These are phyloP conservation scores for Neoscelio sp. DNA, from an alignment of 2,888 invertebrate species.

Conservation along the genomic window DNA sequence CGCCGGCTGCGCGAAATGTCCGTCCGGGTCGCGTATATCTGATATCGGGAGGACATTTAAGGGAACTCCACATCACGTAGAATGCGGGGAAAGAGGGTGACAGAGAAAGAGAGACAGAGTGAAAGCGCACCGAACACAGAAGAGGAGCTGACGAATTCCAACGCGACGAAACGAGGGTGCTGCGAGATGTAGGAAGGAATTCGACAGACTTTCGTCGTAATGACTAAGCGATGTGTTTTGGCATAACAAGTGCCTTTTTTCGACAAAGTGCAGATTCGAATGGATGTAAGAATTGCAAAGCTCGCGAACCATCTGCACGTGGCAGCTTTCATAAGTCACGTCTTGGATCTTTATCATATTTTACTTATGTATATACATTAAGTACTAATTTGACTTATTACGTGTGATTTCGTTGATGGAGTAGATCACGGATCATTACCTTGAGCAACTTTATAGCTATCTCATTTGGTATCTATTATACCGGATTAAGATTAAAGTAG, in stretches of 20 bases:
- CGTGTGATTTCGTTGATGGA: slow-evolving; percentile 31
- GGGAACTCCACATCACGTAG: slow-evolving; percentile 48
- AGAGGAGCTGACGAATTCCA: slow-evolving; percentile 51
- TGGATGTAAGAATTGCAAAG: slow-evolving; percentile 38
- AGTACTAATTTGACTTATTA: slow-evolving; percentile 40
- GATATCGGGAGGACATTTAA: slow-evolving; percentile 61
- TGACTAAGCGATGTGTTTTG: slow-evolving; percentile 75
- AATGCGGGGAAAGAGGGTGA: slow-evolving; percentile 1
- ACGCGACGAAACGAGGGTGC: slow-evolving; percentile 34
- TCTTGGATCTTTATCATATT: slow-evolving; percentile 28
- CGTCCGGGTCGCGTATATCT: slow-evolving; percentile 71
- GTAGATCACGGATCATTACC: slow-evolving; percentile 24
- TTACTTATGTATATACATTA: slow-evolving; percentile 34
- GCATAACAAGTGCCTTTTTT: slow-evolving; percentile 67
- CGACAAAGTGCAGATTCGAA: slow-evolving; percentile 24
- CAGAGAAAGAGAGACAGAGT: slow-evolving; percentile 41
- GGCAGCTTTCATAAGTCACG: slow-evolving; percentile 55
- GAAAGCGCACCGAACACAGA: slow-evolving; percentile 36
- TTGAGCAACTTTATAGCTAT: slow-evolving; percentile 16
- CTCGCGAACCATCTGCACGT: slow-evolving; percentile 42
- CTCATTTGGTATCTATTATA: slow-evolving; percentile 16
- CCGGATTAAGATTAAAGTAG: too few species aligned
- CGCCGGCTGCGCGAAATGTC: slow-evolving; percentile 82
- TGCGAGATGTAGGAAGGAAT: slow-evolving; percentile 41
- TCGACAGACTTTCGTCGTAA: slow-evolving; percentile 69